A percentile compares a stretch with the other conserved stretches of the same genome.
phyloP scores from a whole-genome alignment of 2,888 invertebrate species.

The Clunio marinus region DNA sequence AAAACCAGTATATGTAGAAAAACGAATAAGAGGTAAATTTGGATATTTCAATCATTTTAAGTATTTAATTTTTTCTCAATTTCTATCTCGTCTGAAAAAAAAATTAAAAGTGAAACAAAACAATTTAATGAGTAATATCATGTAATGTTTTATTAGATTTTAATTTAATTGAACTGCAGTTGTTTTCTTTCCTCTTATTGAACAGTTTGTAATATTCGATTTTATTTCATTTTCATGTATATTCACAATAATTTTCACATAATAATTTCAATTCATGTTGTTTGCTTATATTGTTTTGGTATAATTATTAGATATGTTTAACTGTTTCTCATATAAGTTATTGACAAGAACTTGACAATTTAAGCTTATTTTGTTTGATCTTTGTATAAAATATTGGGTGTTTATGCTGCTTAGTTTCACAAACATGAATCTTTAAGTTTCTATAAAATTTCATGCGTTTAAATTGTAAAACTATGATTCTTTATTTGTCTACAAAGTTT shows the following conservation, averaged over 20 bases:
- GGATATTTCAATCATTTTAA: too few species aligned
- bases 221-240: slow-evolving; percentile 14
- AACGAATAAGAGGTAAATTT: too few species aligned
- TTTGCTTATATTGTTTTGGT: background rate
- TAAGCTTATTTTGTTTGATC: background rate
- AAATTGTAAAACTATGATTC: background rate
- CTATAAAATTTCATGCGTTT: background rate
- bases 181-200: slow-evolving; percentile 21
- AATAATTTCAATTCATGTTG: slow-evolving; percentile 26
- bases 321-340: background rate
- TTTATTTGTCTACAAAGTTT: slow-evolving; percentile 20
- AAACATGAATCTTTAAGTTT: background rate
- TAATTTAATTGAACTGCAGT: background rate
- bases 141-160: background rate
- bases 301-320: background rate
- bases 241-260: slow-evolving; percentile 33
- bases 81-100: too few species aligned
- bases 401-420: background rate
- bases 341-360: background rate
- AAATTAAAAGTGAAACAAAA: too few species aligned
- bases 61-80: too few species aligned
- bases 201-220: slow-evolving; percentile 6
- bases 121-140: too few species aligned
- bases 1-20: too few species aligned
- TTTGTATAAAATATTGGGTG: slow-evolving; percentile 27